Conservation (phyloP, 2,113 vertebrate genomes). For the Rhabdornis inornatus region DNA sequence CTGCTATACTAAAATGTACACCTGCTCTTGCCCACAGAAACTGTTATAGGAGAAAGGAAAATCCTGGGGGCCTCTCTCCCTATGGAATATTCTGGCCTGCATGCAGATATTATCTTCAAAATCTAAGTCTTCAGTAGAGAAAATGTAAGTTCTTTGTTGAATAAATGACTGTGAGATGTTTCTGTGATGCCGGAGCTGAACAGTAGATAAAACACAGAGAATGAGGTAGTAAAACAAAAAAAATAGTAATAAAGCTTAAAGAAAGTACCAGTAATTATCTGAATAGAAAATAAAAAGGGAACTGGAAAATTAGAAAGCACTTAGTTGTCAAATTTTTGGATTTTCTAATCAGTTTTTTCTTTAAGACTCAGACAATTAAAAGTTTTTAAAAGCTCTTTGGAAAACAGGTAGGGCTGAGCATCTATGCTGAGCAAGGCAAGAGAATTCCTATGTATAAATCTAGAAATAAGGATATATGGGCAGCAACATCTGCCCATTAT, state of each 20-base stretch:
- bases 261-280: not conserved
- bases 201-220: not conserved
- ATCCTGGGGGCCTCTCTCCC: not conserved
- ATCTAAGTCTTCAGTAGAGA: not conserved
- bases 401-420: not conserved
- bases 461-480: slow-evolving; percentile 37
- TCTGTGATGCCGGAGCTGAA: not conserved
- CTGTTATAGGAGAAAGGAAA: not conserved
- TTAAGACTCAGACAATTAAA: not conserved
- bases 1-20: not conserved
- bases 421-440: slow-evolving; percentile 4
- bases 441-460: slow-evolving; percentile 39
- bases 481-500: slow-evolving; percentile 55
- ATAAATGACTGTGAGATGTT: not conserved
- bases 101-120: not conserved
- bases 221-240: not conserved
- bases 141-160: not conserved
- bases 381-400: not conserved
- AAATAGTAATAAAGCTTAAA: not conserved
- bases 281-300: not conserved
- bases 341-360: not conserved
- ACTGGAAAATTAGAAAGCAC: not conserved
- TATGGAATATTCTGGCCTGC: not conserved
- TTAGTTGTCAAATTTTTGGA: not conserved
- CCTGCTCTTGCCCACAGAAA: not conserved